A percentile compares a stretch with the other conserved stretches of the same genome.
These are phyloP conservation scores for Tenthredo livida DNA, from an alignment of 2,888 invertebrate genomes.

Conservation along the genomic window DNA sequence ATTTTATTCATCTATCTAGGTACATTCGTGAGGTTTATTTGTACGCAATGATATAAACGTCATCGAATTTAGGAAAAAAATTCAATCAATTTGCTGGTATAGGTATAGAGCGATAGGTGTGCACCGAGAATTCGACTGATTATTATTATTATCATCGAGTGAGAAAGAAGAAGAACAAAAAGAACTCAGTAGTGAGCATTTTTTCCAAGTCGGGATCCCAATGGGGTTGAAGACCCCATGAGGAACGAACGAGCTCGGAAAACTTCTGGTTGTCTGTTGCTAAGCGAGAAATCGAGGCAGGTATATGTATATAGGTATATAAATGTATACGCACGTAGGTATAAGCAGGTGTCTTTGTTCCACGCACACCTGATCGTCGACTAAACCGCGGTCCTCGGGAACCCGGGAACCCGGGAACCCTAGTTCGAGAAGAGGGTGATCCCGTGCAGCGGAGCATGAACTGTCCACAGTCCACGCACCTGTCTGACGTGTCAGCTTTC, in stretches of 20 bases:
- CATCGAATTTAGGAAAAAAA: not conserved
- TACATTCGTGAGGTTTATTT: no score
- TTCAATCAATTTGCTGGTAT: no score
- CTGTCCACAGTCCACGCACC: conserved; percentile 43
- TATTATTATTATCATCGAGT: not conserved
- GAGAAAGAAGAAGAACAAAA: not conserved
- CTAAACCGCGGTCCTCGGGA: conserved; percentile 34
- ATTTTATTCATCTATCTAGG: not conserved
- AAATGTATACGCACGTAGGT: not conserved
- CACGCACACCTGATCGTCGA: conserved; percentile 39
- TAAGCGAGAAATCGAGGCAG: conserved; percentile 33
- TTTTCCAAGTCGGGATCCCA: not conserved
- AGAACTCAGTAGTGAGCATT: no score
- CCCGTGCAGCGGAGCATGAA: conserved; percentile 28
- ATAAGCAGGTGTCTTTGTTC: conserved; percentile 44
- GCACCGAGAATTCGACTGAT: not conserved
- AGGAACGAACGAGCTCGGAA: not conserved
- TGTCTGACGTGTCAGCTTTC: conserved; percentile 33
- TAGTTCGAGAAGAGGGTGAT: conserved; percentile 22
- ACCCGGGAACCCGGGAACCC: conserved; percentile 5
- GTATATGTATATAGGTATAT: not conserved
- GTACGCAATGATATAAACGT: not conserved
- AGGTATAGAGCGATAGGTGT: no score
- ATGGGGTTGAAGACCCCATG: conserved; percentile 28
- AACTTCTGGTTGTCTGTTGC: conserved; percentile 23